Conservation (phyloP, 2,113 vertebrate genomes). For the Cyprinodon tularosa region DNA sequence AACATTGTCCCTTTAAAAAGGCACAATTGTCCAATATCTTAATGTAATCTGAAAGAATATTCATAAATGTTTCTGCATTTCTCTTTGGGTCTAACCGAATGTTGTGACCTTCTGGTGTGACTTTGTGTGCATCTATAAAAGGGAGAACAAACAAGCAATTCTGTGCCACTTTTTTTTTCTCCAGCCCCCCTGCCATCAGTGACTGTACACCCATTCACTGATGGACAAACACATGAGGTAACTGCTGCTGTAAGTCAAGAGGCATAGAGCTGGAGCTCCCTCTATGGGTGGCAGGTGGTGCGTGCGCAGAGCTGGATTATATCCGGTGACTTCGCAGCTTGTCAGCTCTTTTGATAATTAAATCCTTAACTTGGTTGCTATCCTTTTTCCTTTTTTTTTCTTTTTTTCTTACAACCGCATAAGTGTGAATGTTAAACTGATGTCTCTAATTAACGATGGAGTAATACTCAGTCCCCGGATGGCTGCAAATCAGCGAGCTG, state of each 20-base stretch:
- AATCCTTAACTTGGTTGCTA: conserved; percentile 10
- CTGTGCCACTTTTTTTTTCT: conserved; percentile 20
- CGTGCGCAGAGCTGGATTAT: background rate
- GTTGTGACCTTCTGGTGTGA: conserved; percentile 15
- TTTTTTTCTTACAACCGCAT: background rate
- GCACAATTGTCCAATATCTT: conserved; percentile 10
- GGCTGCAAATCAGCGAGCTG: background rate
- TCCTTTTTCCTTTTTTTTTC: background rate
- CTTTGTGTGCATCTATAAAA: background rate
- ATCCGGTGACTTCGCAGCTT: background rate
- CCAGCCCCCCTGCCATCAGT: conserved; percentile 8
- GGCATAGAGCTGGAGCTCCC: conserved; percentile 59
- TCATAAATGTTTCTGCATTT: background rate
- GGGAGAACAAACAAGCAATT: conserved; percentile 8
- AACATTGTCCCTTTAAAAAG: conserved; percentile 9
- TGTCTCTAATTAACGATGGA: background rate
- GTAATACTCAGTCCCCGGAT: background rate
- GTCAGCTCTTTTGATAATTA: conserved; percentile 14
- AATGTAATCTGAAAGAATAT: conserved; percentile 15
- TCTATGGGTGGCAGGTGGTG: conserved; percentile 51
- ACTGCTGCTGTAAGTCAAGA: background rate
- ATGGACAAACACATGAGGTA: conserved; percentile 17
- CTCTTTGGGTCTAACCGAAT: conserved; percentile 5
- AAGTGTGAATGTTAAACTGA: background rate
- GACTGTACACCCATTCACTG: conserved; percentile 1